Base-by-base conservation (phyloP, 2,113 vertebrate genomes). In the Geococcyx californianus region DNA sequence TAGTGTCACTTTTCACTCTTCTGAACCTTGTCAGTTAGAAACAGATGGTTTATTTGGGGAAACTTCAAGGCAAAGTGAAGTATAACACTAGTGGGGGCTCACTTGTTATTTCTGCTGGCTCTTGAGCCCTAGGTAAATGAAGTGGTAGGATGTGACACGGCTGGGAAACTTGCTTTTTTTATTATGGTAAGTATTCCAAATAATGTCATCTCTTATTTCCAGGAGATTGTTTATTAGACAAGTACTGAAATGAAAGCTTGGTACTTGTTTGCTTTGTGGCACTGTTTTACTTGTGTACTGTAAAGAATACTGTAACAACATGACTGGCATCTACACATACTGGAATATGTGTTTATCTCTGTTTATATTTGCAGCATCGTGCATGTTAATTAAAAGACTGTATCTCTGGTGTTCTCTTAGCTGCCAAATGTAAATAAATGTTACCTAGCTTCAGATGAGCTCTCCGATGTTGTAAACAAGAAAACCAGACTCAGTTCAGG, bases 381-480 rank as follows among this genome's bases (percentile, higher is more conserved):
- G 84, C 49, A 75, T 97, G 94, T 97, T 97, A 97, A 97, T 97
- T 97, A 95, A 84, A 58, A 91, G 82, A 92, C 31, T 94, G 19
- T 62, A 82, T 91, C 76, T 92, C 34, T 31, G 73, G 47, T 54
- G 55, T 26, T 49, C 82, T 91, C 81, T 84, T 87, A n/a, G 66
- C 87, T 96, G 87, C 78, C 64, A 82, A 54, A 55, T 62, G 62
- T 75, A 96, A 96, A 96, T 83, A 84, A 95, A 84, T 59, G 42
- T 80, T 95, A 64, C 55, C 34, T 54, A 56, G 38, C 64, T 94
- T 52, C 64, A 92, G 72, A 69, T 93, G 92, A 95, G 88, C 84
- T 93, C 56, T 95, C 93, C 84, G 72, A 55, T 31, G 74, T n/a
- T 79, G 64, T 90, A 95, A 96, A 95, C 54, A 95, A 95, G 64